A percentile compares a stretch with the other conserved stretches of the same genome.
Evolutionary conservation across 2,797 vertebrate species (phyloP).

Genomic region (Rhynchonycteris naso): DNA sequence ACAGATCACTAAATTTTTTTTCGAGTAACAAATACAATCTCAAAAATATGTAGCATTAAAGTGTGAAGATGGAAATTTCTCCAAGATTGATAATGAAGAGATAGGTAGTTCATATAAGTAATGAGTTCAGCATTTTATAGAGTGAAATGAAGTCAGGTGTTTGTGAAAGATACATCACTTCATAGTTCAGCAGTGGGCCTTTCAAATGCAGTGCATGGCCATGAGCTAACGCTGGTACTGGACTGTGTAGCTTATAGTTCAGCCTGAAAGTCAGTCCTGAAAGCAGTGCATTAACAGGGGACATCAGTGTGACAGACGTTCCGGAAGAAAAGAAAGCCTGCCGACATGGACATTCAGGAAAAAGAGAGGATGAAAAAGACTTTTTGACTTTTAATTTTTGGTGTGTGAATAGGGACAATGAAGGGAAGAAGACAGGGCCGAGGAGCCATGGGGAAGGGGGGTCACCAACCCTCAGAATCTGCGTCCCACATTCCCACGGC

Average conservation of each 20-base stretch:
- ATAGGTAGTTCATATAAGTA: constrained; percentile 42
- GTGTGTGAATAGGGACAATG: not conserved
- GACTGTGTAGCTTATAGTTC: constrained; percentile 48
- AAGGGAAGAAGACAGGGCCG: not conserved
- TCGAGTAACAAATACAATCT: constrained; percentile 16
- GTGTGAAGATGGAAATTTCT: constrained; percentile 32
- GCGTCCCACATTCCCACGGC: not conserved
- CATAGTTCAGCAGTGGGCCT: not conserved
- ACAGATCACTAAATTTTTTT: not conserved
- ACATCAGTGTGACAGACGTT: constrained; percentile 30
- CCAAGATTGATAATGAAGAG: constrained; percentile 47
- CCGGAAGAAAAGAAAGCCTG: constrained; percentile 43
- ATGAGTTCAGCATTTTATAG: constrained; percentile 21
- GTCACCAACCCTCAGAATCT: not conserved
- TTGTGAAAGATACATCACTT: constrained; percentile 46
- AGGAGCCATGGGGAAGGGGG: not conserved
- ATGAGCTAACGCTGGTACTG: not conserved
- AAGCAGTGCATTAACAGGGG: constrained; percentile 19
- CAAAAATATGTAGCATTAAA: not conserved
- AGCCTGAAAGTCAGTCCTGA: constrained; percentile 32
- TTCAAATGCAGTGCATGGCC: not conserved
- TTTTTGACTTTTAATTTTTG: not conserved
- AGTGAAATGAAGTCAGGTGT: constrained; percentile 52
- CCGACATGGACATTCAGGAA: constrained; percentile 9
- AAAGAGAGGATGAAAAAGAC: constrained; percentile 6